These are phyloP conservation scores for Micromys minutus DNA, from an alignment of 2,113 vertebrate species.

Conservation along the genomic window DNA sequence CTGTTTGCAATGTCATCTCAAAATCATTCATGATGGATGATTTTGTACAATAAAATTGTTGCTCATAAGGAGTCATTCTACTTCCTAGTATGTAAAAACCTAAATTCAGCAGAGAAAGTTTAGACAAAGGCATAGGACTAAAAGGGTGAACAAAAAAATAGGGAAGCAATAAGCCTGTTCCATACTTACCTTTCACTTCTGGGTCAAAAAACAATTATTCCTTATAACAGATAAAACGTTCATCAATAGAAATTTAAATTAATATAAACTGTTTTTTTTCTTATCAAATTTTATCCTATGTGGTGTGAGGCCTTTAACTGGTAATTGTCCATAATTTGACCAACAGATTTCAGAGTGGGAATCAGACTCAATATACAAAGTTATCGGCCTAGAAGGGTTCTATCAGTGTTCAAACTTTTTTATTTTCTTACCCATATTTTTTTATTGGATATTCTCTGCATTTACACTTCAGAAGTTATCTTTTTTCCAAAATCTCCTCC, in stretches of 20 bases:
- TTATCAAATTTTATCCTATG: background rate
- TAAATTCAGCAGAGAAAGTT: background rate
- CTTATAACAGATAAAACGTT: background rate
- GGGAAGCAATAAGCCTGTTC: rapidly evolving
- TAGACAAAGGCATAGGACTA: background rate
- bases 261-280: background rate
- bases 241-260: background rate
- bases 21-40: background rate
- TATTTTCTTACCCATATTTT: too few species aligned
- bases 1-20: background rate
- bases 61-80: background rate
- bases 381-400: background rate
- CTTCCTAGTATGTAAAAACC: background rate
- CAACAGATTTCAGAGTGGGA: background rate
- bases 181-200: background rate
- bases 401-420: background rate
- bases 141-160: background rate
- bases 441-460: too few species aligned
- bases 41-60: background rate
- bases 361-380: background rate
- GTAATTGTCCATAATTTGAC: background rate
- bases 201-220: background rate
- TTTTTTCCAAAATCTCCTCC: too few species aligned
- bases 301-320: background rate
- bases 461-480: too few species aligned